Evolutionary conservation across 2,888 invertebrate species (phyloP).

Genomic region (Caenorhabditis sulstoni): DNA sequence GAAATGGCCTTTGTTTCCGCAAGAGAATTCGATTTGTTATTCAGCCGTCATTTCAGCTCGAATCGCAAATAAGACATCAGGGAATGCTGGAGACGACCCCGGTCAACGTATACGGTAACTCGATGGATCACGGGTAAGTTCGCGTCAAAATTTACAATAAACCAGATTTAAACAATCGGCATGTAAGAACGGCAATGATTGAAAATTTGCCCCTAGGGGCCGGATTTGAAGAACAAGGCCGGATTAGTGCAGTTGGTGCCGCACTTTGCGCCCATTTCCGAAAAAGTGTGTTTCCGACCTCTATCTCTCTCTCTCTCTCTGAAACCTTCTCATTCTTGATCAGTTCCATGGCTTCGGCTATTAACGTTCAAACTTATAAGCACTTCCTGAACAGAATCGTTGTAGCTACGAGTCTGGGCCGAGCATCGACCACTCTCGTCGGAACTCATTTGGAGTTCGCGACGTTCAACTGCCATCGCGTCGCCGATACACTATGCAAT

Average conservation of each 20-base stretch:
- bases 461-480: conserved; percentile 46
- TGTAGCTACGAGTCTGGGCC: conserved; percentile 62
- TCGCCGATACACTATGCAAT: conserved; percentile 54
- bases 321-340: conserved; percentile 4
- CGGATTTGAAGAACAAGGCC: conserved; percentile 39
- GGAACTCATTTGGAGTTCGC: conserved; percentile 63
- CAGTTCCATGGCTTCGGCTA: conserved; percentile 2
- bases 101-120: conserved; percentile 59
- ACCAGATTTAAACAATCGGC: conserved; percentile 37
- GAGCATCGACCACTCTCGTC: conserved; percentile 59
- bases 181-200: conserved; percentile 39
- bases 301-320: background rate
- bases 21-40: background rate
- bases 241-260: conserved; percentile 45
- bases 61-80: conserved; percentile 35
- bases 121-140: conserved; percentile 63
- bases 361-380: background rate
- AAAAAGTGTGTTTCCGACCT: conserved; percentile 22
- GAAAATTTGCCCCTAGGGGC: conserved; percentile 39
- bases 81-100: conserved; percentile 64
- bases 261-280: conserved; percentile 26
- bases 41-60: conserved; percentile 23
- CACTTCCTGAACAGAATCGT: background rate
- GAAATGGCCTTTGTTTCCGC: conserved; percentile 2
- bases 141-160: conserved; percentile 13